phyloP scores from a whole-genome alignment of 2,113 vertebrate species.

The Regulus satrapa region DNA sequence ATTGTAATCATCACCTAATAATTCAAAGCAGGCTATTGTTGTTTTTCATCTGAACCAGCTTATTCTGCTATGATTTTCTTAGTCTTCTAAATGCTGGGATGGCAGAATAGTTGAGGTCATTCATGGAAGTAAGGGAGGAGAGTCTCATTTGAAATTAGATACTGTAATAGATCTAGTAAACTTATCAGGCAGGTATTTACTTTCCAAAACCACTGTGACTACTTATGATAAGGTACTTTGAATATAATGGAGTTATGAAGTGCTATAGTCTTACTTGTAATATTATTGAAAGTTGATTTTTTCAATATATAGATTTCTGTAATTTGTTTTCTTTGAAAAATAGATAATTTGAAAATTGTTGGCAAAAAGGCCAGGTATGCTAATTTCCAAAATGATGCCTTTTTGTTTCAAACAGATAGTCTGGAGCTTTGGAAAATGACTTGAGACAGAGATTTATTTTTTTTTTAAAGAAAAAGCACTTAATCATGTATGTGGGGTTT shows the following conservation, averaged over 20 bases:
- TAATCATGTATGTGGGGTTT: not conserved
- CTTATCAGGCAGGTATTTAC: not conserved
- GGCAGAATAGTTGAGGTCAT: conserved; percentile 34
- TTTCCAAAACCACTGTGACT: not conserved
- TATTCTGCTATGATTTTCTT: not conserved
- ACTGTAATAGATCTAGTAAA: not conserved
- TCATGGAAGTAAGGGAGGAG: not conserved
- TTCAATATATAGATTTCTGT: not conserved
- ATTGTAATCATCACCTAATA: not conserved
- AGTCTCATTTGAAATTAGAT: not conserved
- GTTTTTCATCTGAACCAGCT: not conserved
- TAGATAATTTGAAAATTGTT: not conserved
- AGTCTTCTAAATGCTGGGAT: not conserved
- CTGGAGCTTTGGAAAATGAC: not conserved
- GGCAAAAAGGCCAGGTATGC: not conserved
- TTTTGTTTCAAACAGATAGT: not conserved
- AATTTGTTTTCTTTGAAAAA: not conserved
- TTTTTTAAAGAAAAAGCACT: not conserved
- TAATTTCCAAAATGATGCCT: not conserved
- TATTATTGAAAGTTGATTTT: not conserved
- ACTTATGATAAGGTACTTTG: not conserved
- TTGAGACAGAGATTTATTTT: not conserved
- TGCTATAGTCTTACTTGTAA: not conserved
- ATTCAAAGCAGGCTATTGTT: not conserved
- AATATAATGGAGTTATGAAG: not conserved